Evolutionary conservation across 1,140 invertebrate species (phyloP).

Genomic region (Pentalonia nigronervosa): DNA sequence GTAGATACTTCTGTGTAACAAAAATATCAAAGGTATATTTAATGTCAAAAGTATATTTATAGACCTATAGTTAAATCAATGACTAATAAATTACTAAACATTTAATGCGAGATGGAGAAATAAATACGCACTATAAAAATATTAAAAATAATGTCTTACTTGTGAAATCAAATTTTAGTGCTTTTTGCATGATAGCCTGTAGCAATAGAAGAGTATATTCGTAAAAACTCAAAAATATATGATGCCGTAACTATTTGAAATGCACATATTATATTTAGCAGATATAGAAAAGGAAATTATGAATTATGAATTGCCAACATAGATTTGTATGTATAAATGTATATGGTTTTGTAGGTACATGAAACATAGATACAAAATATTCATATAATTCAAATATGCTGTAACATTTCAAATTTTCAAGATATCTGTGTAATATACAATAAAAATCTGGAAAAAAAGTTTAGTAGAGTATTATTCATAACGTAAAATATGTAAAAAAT

Average conservation of each 20-base stretch:
- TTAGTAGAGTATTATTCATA: no score
- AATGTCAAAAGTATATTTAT: no score
- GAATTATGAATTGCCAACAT: background rate
- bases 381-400: background rate
- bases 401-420: background rate
- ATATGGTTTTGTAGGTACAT: background rate
- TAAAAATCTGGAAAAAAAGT: no score
- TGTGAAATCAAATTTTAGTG: conserved; percentile 16
- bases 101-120: background rate
- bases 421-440: no score
- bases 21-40: no score
- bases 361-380: background rate
- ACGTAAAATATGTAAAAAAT: no score
- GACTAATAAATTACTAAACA: background rate
- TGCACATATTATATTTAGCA: background rate
- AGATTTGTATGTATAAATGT: background rate
- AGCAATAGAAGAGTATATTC: background rate
- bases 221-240: background rate
- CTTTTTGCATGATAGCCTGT: background rate
- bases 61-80: background rate
- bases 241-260: background rate
- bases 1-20: no score
- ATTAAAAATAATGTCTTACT: background rate
- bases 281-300: background rate
- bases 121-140: background rate